A percentile compares a stretch with the other conserved stretches of the same genome.
Evolutionary conservation across 2,113 vertebrate genomes (phyloP).

Genomic region (Monopterus albus): DNA sequence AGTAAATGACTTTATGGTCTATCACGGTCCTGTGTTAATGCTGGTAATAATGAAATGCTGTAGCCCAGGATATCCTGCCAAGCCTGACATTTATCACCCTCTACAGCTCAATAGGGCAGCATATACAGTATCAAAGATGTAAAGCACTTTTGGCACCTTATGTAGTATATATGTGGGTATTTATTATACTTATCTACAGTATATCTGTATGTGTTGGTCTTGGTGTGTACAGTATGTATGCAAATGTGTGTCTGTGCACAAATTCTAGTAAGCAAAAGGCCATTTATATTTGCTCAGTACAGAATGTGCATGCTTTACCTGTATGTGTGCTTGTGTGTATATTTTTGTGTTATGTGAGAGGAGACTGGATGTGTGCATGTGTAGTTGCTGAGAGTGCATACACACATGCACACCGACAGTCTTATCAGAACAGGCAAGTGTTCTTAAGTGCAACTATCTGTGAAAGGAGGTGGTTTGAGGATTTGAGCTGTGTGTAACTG

Average conservation of each 20-base stretch:
- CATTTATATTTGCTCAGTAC: neutral
- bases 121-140: conserved; percentile 22
- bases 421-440: conserved; percentile 52
- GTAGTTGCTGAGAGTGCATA: neutral
- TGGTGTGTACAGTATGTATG: neutral
- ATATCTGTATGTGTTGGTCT: neutral
- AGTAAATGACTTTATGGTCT: conserved; percentile 21
- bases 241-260: neutral
- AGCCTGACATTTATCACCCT: conserved; percentile 4
- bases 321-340: neutral
- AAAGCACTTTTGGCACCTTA: conserved; percentile 15
- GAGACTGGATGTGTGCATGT: neutral
- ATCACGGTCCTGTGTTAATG: conserved; percentile 10
- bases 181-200: too few relatives aligned
- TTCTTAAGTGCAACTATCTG: conserved; percentile 56
- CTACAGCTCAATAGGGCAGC: conserved; percentile 12
- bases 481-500: too few relatives aligned
- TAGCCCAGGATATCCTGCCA: conserved; percentile 4
- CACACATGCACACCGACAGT: conserved; percentile 27
- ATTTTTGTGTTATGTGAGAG: neutral
- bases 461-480: conserved; percentile 52
- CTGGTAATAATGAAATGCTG: conserved; percentile 20
- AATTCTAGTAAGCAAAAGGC: neutral
- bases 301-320: neutral
- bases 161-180: neutral